Percentiles rank a stretch among this genome's conserved stretches.
Evolutionary conservation across 2,888 invertebrate genomes (phyloP).

Genomic region (Tethea ocularis): DNA sequence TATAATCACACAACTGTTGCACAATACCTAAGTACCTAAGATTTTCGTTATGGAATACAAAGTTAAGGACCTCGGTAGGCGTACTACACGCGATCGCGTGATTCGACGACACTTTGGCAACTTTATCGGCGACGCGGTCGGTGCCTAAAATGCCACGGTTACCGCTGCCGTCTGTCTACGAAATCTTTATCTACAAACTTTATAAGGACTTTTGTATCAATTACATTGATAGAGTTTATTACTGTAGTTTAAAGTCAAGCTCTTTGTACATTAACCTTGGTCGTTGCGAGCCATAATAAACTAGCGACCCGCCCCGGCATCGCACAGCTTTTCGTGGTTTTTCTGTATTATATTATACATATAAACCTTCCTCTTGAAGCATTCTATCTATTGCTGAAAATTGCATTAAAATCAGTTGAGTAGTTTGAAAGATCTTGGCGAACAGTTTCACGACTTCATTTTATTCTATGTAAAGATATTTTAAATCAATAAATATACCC

Average conservation of each 20-base stretch:
- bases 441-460: too few relatives aligned
- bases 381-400: too few relatives aligned
- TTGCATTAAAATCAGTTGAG: too few relatives aligned
- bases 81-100: conserved; percentile 15
- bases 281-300: too few relatives aligned
- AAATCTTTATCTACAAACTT: background rate
- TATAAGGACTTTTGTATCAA: background rate
- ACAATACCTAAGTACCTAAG: background rate
- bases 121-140: conserved; percentile 9
- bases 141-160: background rate
- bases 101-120: conserved; percentile 3
- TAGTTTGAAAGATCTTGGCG: too few relatives aligned
- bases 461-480: too few relatives aligned
- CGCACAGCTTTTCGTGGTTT: too few relatives aligned
- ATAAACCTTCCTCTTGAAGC: too few relatives aligned
- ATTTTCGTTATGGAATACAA: background rate
- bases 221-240: background rate
- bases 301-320: too few relatives aligned
- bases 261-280: background rate
- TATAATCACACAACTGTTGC: conserved; percentile 7
- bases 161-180: background rate
- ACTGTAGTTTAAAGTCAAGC: background rate
- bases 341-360: too few relatives aligned
- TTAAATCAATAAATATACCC: too few relatives aligned
- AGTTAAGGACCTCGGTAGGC: conserved; percentile 6